Evolutionary conservation across 2,888 invertebrate species (phyloP).

Genomic region (Anoncus sp.): DNA sequence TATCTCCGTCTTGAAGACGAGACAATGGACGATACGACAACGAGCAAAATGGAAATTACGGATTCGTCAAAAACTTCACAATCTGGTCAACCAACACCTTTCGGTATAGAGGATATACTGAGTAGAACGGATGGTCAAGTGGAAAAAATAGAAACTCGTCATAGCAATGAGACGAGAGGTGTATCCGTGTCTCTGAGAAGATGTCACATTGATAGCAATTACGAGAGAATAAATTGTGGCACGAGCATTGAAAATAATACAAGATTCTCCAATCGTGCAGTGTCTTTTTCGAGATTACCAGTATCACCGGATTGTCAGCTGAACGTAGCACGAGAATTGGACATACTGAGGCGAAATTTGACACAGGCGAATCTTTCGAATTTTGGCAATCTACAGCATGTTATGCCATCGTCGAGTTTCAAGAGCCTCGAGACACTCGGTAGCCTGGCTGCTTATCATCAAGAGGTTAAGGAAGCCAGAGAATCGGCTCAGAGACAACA

Average conservation of each 20-base stretch:
- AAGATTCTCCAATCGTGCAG: constrained; percentile 44
- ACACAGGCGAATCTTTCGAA: constrained; percentile 77
- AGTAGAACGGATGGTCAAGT: constrained; percentile 71
- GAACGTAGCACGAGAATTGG: constrained; percentile 77
- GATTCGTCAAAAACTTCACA: constrained; percentile 76
- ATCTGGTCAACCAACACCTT: constrained; percentile 77
- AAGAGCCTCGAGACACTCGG: constrained; percentile 75
- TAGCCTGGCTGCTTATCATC: constrained; percentile 70
- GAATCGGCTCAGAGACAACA: constrained; percentile 78
- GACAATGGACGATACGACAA: constrained; percentile 73
- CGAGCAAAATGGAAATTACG: constrained; percentile 70
- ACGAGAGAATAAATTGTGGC: constrained; percentile 74
- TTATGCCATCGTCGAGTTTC: constrained; percentile 67
- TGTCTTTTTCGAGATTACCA: constrained; percentile 70
- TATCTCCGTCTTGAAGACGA: constrained; percentile 17
- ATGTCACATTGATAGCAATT: constrained; percentile 67
- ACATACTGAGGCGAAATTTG: constrained; percentile 78
- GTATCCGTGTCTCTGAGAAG: constrained; percentile 76
- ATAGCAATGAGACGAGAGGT: constrained; percentile 62
- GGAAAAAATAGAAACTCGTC: constrained; percentile 66
- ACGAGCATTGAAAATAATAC: constrained; percentile 66
- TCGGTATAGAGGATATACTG: constrained; percentile 81
- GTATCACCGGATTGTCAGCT: constrained; percentile 72
- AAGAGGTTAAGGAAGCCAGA: constrained; percentile 73
- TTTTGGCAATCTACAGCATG: constrained; percentile 68